Base-by-base conservation (phyloP, 2,888 invertebrate species). In the Deilephila porcellus region DNA sequence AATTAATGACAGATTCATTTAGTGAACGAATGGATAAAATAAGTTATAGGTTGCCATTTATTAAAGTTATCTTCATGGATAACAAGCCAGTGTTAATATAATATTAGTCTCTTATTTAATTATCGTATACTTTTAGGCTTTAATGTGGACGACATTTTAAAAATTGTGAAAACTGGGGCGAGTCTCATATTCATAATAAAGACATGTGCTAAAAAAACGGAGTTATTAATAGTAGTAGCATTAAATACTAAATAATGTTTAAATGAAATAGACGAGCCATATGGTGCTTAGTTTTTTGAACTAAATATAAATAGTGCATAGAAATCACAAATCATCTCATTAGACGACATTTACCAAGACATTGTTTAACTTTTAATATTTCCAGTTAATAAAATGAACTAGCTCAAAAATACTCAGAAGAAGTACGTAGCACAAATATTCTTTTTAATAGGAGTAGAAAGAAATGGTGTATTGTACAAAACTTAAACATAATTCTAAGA, bases 21-120 rank as follows among this genome's bases (percentile, higher is more conserved):
- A 37, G 63, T 63, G 63, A 64, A 11, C 20, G 37, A 64, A 64
- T 64, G 45, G n/a, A 64, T 7, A 45, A 45, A 45, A 45, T 45
- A 45, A 14, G 2, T 45, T 45, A 45, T 14, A 45, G 11, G 45
- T 45, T 45, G 45, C 45, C 14, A 11, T 45, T 11, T 14, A 45
- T 3, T 45, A 45, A 14, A 45, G 45, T 45, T 45, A 11, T 14
- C 45, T 45, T 45, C 45, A 37, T 37, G 37, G 37, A 37, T 37
- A 37, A 37, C 8, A 37, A 11, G 64, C 20, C 64, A 45, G 64
- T 20, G 4, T 45, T 45, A 20, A 64, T 64, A 20, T 45, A 45
- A 45, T 45, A 45, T 45, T 45, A 45, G 45, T 14, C 11, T 14
- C 45, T 45, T 45, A 45, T 45, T 45, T 45, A 45, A 45, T 45